Percentiles rank a stretch among this genome's conserved stretches.
phyloP scores from a whole-genome alignment of 2,113 vertebrate species.

The Oceanites oceanicus region DNA sequence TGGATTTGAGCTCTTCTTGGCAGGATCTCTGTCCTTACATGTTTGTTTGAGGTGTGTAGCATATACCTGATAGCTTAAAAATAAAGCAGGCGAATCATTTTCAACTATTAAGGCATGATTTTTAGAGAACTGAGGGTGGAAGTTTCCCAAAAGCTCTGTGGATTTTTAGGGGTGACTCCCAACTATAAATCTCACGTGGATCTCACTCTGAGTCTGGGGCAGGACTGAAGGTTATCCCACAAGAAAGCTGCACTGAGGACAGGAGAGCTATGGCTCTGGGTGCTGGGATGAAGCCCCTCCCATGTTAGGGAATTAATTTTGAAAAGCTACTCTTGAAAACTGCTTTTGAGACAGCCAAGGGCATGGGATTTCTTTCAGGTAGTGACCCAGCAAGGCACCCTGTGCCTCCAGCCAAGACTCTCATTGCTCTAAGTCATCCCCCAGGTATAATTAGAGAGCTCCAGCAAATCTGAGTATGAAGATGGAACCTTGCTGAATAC shows the following conservation, averaged over 20 bases:
- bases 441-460: neutral
- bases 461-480: neutral
- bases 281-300: neutral
- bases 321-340: neutral
- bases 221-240: neutral
- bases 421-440: neutral
- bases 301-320: neutral
- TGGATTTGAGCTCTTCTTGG: neutral
- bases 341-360: neutral
- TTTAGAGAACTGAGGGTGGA: neutral
- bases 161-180: neutral
- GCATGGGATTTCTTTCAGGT: neutral
- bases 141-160: neutral
- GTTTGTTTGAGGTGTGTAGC: neutral
- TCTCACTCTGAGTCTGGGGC: neutral
- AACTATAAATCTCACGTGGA: neutral
- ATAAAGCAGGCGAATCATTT: neutral
- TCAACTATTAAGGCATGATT: neutral
- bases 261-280: neutral
- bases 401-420: neutral
- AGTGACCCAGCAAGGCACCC: neutral
- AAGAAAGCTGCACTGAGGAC: neutral
- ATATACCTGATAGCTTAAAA: neutral
- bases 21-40: neutral
- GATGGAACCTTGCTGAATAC: neutral